Evolutionary conservation across 2,888 invertebrate species (phyloP).

Genomic region (Barypeithes pellucidus): DNA sequence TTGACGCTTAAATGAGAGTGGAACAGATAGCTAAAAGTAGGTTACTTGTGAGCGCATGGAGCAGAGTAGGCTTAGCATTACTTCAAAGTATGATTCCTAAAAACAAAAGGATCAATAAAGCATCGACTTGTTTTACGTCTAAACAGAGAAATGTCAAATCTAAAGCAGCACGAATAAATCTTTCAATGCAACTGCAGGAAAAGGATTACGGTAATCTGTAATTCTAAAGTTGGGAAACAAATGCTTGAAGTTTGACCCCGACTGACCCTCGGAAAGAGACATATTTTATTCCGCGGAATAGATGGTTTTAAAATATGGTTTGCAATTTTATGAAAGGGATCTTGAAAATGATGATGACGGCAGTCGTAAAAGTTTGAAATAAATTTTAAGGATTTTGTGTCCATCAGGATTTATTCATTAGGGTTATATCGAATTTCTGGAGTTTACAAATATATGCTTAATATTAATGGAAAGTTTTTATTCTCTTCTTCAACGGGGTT

Average conservation of each 20-base stretch:
- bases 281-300: slow-evolving; percentile 33
- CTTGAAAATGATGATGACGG: slow-evolving; percentile 5
- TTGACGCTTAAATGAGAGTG: too few relatives aligned
- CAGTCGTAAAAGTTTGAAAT: background rate
- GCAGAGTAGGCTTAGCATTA: too few relatives aligned
- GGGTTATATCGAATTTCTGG: too few relatives aligned
- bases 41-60: too few relatives aligned
- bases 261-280: slow-evolving; percentile 31
- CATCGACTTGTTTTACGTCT: background rate
- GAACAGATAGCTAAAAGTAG: too few relatives aligned
- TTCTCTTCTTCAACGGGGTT: too few relatives aligned
- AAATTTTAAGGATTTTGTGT: background rate
- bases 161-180: slow-evolving; percentile 17
- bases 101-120: background rate
- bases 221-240: slow-evolving; percentile 39
- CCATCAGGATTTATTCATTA: background rate
- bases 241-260: slow-evolving; percentile 23
- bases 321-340: slow-evolving; percentile 21
- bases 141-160: slow-evolving; percentile 11
- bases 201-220: slow-evolving; percentile 42
- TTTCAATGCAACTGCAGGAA: slow-evolving; percentile 17
- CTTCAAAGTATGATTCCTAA: too few relatives aligned
- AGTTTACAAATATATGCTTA: too few relatives aligned
- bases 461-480: too few relatives aligned
- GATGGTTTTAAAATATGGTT: slow-evolving; percentile 38